These are phyloP conservation scores for Maccullochella peelii DNA, from an alignment of 2,113 vertebrate species.

Conservation along the genomic window DNA sequence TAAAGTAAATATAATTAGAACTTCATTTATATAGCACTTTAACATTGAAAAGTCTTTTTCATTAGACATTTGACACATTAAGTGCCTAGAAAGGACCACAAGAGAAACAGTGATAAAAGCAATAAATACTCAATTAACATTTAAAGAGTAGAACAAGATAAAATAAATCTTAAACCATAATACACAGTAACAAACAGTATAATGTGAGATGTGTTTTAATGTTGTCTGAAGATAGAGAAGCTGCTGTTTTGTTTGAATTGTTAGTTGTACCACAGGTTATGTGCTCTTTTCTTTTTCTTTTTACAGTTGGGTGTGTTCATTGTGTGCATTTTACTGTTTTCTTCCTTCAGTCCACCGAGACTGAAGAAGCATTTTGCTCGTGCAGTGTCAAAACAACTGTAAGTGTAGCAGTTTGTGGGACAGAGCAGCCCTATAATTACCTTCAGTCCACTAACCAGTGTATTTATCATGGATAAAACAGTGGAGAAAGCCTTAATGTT, in stretches of 20 bases:
- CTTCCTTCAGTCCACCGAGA: neutral
- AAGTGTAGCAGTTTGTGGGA: constrained; percentile 23
- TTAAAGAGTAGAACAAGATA: neutral
- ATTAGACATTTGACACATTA: neutral
- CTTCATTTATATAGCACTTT: neutral
- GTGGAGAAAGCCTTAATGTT: constrained; percentile 61
- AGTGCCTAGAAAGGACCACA: constrained; percentile 5
- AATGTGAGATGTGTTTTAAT: constrained; percentile 7
- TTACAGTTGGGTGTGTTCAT: neutral
- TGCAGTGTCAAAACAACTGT: constrained; percentile 42
- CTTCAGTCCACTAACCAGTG: constrained; percentile 44
- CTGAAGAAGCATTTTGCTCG: constrained; percentile 22
- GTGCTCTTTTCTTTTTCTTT: neutral
- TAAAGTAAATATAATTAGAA: constrained; percentile 22
- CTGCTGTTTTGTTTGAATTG: constrained; percentile 2
- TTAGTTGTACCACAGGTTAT: neutral
- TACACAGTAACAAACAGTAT: neutral
- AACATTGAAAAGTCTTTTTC: neutral
- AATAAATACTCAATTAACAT: neutral
- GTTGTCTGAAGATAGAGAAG: neutral
- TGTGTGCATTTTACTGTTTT: constrained; percentile 21
- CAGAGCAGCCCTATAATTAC: constrained; percentile 59
- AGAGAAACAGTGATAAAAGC: neutral
- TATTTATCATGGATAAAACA: constrained; percentile 61
- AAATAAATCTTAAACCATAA: neutral